Base-by-base conservation (phyloP, 2,797 vertebrate genomes). In the Sternarchorhynchus goeldii region DNA sequence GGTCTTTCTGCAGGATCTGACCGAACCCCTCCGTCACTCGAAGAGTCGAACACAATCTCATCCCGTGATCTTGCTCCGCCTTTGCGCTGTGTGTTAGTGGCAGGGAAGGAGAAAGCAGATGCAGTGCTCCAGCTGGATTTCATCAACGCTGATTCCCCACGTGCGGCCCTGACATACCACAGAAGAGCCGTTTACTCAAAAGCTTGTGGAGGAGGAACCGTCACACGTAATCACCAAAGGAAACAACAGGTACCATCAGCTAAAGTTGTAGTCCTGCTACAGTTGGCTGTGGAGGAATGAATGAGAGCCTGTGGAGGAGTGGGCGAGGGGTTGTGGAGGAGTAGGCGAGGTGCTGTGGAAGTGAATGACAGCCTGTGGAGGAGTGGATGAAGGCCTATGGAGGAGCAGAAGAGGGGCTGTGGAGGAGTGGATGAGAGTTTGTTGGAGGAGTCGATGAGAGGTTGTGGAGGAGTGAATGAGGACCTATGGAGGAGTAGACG, bases 121-220 rank as follows among this genome's bases (percentile, higher is more conserved):
- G 59, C 8, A 5, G 66, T 62, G 73, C 71, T 85, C 58, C 60
- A 76, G 73, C 63, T 34, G 31, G 57, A 73, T 83, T 83, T 81
- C 66, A 73, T 80, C 59, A 75, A 69, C 77, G 64, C 45, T 50
- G 53, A 73, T 74, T 29, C 39, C 60, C 53, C 29, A 29, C 31
- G 34, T 34, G 73, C 68, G 59, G 50, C 10, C 18, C 74, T 10
- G 56, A 81, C 76, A 79, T 73, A 41, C 73, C 62, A 16, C 70
- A 75, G 53, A 67, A 78, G 56, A 73, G 36, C 63, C 53, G 56
- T 82, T 79, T 79, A 79, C 72, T 80, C 78, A 77, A 83, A 83
- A 62, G 32, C 65, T 68, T 36, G 45, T 66, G 25, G 65, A 32
- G 59, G 65, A 77, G 81, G 14, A 17, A 70, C 64, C 36, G 59